Conservation (phyloP, 2,113 vertebrate species). For the Isurus oxyrinchus region DNA sequence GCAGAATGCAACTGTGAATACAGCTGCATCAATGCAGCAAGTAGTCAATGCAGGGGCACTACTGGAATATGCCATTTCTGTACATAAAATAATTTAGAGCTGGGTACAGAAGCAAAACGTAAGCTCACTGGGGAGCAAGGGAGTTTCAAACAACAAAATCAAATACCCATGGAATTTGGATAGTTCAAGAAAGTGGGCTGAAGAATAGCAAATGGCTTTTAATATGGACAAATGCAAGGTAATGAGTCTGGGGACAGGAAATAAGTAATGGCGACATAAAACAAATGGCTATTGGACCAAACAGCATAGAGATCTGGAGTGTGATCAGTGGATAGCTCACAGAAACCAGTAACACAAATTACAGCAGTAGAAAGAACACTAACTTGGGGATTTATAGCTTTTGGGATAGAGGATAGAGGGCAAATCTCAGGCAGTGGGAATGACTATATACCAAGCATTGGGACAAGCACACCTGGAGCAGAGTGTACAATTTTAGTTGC, state of each 20-base stretch:
- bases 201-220: not conserved
- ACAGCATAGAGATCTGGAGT: not conserved
- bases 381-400: no score
- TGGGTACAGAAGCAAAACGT: not conserved
- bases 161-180: not conserved
- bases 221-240: not conserved
- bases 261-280: not conserved
- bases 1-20: not conserved
- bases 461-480: not conserved
- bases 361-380: no score
- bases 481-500: not conserved
- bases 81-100: not conserved
- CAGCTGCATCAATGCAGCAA: not conserved
- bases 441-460: not conserved
- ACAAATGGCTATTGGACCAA: not conserved
- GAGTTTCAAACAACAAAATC: not conserved
- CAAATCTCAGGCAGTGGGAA: not conserved
- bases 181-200: not conserved
- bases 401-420: not conserved
- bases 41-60: not conserved
- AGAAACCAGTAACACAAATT: not conserved
- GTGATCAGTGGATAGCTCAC: not conserved
- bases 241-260: not conserved
- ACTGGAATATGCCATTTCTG: not conserved
- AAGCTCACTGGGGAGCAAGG: not conserved